Conservation (phyloP, 2,797 vertebrate species). For the Sebastiscus tertius region DNA sequence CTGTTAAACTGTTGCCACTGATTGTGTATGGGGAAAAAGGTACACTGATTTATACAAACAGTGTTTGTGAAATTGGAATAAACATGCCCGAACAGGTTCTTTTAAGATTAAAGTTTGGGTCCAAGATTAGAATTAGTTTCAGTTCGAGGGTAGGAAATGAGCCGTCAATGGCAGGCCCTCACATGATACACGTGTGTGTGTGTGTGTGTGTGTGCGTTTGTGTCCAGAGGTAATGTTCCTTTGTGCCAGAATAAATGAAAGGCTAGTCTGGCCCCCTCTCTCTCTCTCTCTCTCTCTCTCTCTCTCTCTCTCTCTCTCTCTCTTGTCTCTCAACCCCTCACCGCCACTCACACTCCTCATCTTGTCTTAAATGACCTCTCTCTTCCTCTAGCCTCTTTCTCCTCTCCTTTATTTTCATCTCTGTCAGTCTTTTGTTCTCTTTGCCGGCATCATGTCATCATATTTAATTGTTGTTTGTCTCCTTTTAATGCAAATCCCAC, state of each 20-base stretch:
- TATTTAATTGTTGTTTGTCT: neutral
- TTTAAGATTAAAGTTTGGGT: neutral
- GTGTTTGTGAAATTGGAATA: neutral
- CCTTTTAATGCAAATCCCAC: neutral
- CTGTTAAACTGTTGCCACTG: neutral
- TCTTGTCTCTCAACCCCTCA: too few species aligned
- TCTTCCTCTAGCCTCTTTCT: neutral
- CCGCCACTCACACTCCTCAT: neutral
- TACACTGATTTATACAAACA: neutral
- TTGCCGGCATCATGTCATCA: neutral
- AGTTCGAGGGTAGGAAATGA: neutral
- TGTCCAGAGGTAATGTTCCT: slow-evolving; percentile 40
- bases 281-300: neutral
- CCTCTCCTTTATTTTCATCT: slow-evolving; percentile 16
- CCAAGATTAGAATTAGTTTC: neutral
- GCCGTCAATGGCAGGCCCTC: neutral
- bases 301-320: neutral
- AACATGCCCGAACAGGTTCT: neutral
- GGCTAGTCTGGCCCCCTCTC: neutral
- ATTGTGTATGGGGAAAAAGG: neutral
- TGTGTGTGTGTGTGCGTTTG: neutral
- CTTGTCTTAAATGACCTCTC: slow-evolving; percentile 28
- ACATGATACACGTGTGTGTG: neutral
- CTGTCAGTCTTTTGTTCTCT: slow-evolving; percentile 34
- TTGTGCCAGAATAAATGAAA: slow-evolving; percentile 56